Conservation (phyloP, 2,797 vertebrate genomes). For the Macropus fuliginosus region DNA sequence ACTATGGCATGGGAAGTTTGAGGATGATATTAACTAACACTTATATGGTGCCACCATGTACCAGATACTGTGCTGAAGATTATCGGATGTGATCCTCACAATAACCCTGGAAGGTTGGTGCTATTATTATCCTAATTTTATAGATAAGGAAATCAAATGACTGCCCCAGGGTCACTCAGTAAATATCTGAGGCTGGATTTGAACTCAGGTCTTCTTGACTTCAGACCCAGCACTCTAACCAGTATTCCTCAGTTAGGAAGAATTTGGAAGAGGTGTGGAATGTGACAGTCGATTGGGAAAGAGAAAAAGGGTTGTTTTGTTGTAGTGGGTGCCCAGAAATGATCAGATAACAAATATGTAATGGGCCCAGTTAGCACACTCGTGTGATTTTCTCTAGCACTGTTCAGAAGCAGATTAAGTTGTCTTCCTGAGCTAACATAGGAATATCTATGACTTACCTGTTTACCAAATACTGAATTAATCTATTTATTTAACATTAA, state of each 20-base stretch:
- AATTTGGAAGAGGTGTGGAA: not conserved
- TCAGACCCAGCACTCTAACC: not conserved
- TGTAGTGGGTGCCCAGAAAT: not conserved
- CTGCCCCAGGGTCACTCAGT: not conserved
- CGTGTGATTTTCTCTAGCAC: not conserved
- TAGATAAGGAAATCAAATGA: not conserved
- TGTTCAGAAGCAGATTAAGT: not conserved
- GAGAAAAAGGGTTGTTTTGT: not conserved
- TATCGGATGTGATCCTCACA: not conserved
- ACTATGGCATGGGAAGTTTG: not conserved
- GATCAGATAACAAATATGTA: not conserved
- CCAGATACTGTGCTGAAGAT: not conserved
- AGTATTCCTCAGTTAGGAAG: not conserved
- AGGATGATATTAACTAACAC: not conserved
- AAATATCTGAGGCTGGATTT: not conserved
- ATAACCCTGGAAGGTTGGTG: not conserved
- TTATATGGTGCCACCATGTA: not conserved
- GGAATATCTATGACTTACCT: not conserved
- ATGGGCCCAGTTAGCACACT: not conserved
- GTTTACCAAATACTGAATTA: not conserved
- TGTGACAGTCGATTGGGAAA: not conserved
- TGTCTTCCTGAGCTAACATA: not conserved
- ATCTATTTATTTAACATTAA: no score
- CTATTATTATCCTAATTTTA: not conserved
- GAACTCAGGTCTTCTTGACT: not conserved